Conservation (phyloP, 2,888 invertebrate genomes). For the Drosophila mayaguana region DNA sequence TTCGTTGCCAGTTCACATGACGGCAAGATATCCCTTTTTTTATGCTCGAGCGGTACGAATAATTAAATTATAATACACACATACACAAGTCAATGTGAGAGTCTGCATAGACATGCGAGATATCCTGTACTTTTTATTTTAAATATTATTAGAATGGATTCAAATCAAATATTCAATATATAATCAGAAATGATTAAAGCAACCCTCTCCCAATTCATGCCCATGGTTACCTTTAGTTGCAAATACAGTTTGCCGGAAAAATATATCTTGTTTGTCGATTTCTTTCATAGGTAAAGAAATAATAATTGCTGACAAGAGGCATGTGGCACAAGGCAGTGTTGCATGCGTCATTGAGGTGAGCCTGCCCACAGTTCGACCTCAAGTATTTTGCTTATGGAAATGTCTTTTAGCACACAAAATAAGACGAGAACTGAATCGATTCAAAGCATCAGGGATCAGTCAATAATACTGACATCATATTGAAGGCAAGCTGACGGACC, state of each 20-base stretch:
- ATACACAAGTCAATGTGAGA: not conserved
- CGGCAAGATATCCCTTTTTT: constrained; percentile 74
- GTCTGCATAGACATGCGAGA: not conserved
- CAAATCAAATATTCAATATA: too few species aligned
- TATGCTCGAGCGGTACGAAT: constrained; percentile 74
- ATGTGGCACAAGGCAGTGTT: constrained; percentile 32
- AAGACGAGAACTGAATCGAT: constrained; percentile 18
- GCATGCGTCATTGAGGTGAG: constrained; percentile 43
- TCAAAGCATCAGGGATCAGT: constrained; percentile 68
- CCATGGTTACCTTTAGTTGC: not conserved
- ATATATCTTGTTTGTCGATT: constrained; percentile 1
- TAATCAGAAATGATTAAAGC: too few species aligned
- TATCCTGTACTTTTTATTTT: constrained; percentile 5
- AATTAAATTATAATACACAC: constrained; percentile 71
- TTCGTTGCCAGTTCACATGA: constrained; percentile 59
- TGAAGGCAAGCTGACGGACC: constrained; percentile 72
- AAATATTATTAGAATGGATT: too few species aligned
- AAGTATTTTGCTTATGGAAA: constrained; percentile 69
- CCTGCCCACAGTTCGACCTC: constrained; percentile 46
- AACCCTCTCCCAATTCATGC: not conserved
- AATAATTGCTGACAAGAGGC: constrained; percentile 75
- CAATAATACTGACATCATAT: constrained; percentile 73
- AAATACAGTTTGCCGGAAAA: not conserved
- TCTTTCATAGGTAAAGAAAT: constrained; percentile 30
- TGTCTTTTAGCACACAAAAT: constrained; percentile 36